Base-by-base conservation (phyloP, 2,113 vertebrate species). In the Ceyx cyanopectus region DNA sequence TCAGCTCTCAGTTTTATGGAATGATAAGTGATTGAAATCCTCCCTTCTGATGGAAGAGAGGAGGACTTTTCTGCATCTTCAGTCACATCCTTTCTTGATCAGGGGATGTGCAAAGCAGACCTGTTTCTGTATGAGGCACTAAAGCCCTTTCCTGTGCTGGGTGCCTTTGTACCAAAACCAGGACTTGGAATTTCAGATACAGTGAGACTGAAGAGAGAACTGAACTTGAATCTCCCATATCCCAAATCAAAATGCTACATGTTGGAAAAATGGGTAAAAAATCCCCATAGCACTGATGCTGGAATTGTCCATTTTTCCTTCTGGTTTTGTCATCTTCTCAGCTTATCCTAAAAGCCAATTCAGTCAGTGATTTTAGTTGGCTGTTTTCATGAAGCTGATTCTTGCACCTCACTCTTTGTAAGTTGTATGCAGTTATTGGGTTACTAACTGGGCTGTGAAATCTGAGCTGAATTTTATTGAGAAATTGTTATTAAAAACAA, bases 271-370 rank as follows among this genome's bases (percentile, higher is more conserved):
- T 45, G 30, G 2, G 4, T 82, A 22, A 26, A 57, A 70, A 48
- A 30, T 4, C 0, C 1, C 9, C 3, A 5, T n/a, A 14, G 5
- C 57, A 23, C 18, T 79, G 66, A 23, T 74, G 32, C n/a, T 84
- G 66, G 20, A 22, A 51, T 60, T 12, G 29, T 17, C 7, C 3
- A 1, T 45, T 65, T 74, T 75, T 46, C 12, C 30, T 58, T 76
- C 54, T 95, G 56, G 12, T 69, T 78, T 85, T 86, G 46, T 66
- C 26, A 15, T 45, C 24, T 26, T 67, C 43, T 85, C 26, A 54
- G 46, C 15, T 26, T 86, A 14, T 50, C 34, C 56, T 85, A 20
- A 51, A 65, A 80, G 18, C 4, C 5, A 5, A 22, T 63, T 76
- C 61, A 82, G n/a, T 12, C 26, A 20, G 8, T 7, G 4, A 34